A percentile compares a stretch with the other conserved stretches of the same genome.
These are phyloP conservation scores for Motacilla tschutschensis DNA, from an alignment of 2,113 vertebrate genomes.

Conservation along the genomic window DNA sequence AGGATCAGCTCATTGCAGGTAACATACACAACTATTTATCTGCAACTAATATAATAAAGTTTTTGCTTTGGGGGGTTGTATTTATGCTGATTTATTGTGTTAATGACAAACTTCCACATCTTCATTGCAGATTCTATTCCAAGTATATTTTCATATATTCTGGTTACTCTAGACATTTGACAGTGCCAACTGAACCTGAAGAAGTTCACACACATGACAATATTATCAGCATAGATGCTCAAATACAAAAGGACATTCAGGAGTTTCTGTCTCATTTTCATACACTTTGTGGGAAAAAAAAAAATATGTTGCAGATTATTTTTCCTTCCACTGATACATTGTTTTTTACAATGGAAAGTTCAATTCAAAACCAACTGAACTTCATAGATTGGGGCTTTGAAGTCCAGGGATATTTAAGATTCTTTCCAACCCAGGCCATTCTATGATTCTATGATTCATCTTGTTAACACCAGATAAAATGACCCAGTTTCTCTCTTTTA, in stretches of 20 bases:
- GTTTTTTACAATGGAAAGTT: neutral
- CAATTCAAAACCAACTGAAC: neutral
- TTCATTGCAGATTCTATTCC: neutral
- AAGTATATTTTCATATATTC: neutral
- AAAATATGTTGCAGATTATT: neutral
- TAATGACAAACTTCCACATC: neutral
- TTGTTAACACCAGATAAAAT: neutral
- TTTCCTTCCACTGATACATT: neutral
- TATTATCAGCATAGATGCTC: neutral
- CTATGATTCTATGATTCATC: neutral
- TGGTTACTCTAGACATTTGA: neutral
- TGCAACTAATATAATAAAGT: neutral
- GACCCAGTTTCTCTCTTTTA: neutral
- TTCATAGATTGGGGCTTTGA: accelerated
- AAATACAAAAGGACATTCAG: neutral
- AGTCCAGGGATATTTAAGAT: neutral
- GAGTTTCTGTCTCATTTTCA: neutral
- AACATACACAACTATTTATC: neutral
- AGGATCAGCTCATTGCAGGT: neutral
- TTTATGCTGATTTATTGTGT: neutral
- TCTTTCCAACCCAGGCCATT: neutral
- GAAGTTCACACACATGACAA: neutral
- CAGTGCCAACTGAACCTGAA: neutral
- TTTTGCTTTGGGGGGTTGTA: neutral
- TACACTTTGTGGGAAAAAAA: neutral